phyloP scores from a whole-genome alignment of 2,113 vertebrate genomes.

The Mustela nigripes region DNA sequence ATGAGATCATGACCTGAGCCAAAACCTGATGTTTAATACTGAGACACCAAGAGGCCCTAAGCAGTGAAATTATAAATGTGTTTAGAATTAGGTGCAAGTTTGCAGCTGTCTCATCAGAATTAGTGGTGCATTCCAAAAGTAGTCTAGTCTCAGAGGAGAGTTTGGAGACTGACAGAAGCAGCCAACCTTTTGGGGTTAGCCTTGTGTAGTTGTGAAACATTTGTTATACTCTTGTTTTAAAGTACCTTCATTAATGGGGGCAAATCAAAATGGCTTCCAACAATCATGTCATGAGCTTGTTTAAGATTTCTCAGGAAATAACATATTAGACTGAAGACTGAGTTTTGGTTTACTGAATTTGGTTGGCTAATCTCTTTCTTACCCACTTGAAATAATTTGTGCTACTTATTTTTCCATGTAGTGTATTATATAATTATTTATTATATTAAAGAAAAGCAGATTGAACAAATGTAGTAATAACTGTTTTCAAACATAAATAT shows the following conservation, averaged over 20 bases:
- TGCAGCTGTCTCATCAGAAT: neutral
- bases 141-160: neutral
- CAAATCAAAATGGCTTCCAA: neutral
- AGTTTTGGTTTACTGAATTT: neutral
- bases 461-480: neutral
- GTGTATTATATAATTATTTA: slow-evolving; percentile 4
- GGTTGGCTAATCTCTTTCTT: neutral
- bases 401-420: neutral
- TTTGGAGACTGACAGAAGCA: neutral
- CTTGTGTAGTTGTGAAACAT: neutral
- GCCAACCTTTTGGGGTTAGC: neutral
- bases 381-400: neutral
- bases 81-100: neutral
- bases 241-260: neutral
- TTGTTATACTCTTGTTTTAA: neutral
- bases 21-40: neutral
- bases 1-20: neutral
- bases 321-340: neutral
- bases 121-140: neutral
- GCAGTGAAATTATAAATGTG: neutral
- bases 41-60: neutral
- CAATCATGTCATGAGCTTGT: neutral
- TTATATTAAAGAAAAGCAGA: slow-evolving; percentile 29
- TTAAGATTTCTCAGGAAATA: neutral
- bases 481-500: neutral